Base-by-base conservation (phyloP, 1,140 invertebrate species). In the Zelostemma sp. region DNA sequence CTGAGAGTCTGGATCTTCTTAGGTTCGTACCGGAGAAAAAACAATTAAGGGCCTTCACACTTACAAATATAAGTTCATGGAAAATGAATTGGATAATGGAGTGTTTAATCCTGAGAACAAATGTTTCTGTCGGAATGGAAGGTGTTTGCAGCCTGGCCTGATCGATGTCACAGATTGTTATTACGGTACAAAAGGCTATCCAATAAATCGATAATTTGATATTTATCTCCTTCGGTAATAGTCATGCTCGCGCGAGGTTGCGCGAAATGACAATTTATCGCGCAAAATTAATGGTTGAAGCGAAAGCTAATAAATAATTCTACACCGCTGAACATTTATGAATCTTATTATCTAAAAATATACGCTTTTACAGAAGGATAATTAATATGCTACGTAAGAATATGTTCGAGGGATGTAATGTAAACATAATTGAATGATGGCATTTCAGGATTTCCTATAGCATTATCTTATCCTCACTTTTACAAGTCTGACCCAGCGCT, bases 381-480 rank as follows among this genome's bases (percentile, higher is more conserved):
- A n/a, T n/a, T n/a, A n/a, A n/a, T n/a, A n/a, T n/a, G n/a, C n/a
- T n/a, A n/a, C n/a, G n/a, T n/a, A n/a, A n/a, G n/a, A n/a, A n/a
- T n/a, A n/a, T n/a, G n/a, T n/a, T n/a, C n/a, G n/a, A n/a, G n/a
- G n/a, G n/a, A n/a, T n/a, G n/a, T n/a, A n/a, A n/a, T n/a, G n/a
- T n/a, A n/a, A n/a, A n/a, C n/a, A n/a, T n/a, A n/a, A n/a, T n/a
- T n/a, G n/a, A n/a, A n/a, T n/a, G n/a, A n/a, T 41, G 9, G 46
- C 21, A 40, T 48, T 54, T 48, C 77, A 88, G 88, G 93, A 1
- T 94, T 94, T 77, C 93, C 93, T 0, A 94, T 95, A 33, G 91
- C 92, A 0, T 79, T 95, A 0, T 95, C 95, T n/a, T 93, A 92
- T 75, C 95, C 95, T 1, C 95, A 97, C 80, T 97, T 96, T 80